Evolutionary conservation across 2,888 invertebrate genomes (phyloP).

Genomic region (Ormyrus nitidulus): DNA sequence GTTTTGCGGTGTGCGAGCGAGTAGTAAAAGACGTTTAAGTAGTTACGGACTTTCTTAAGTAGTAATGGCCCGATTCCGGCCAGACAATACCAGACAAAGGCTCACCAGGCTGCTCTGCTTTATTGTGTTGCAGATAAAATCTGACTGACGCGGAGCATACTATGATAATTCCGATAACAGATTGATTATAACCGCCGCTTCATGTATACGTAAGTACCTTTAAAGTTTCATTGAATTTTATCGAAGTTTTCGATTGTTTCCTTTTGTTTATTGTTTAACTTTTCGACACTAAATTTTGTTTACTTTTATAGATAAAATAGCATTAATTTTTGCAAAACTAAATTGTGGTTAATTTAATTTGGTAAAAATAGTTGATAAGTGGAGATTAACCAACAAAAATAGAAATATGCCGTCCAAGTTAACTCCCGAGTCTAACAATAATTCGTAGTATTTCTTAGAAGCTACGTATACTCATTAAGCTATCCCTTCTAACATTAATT

Average conservation of each 20-base stretch:
- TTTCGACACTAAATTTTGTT: background rate
- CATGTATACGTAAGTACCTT: slow-evolving; percentile 72
- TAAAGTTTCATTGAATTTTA: no score
- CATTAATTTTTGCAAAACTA: background rate
- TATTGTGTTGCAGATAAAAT: slow-evolving; percentile 65
- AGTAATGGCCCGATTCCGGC: background rate
- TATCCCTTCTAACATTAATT: no score
- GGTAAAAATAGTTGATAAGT: background rate
- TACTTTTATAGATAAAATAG: background rate
- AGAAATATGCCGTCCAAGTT: background rate
- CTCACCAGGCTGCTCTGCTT: background rate
- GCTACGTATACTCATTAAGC: no score
- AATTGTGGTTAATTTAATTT: background rate
- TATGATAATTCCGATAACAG: slow-evolving; percentile 73
- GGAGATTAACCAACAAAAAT: background rate
- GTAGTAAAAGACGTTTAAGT: background rate
- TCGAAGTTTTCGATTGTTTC: background rate
- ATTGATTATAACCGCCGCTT: slow-evolving; percentile 74
- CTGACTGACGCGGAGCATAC: slow-evolving; percentile 69
- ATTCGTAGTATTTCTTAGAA: no score
- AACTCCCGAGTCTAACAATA: no score
- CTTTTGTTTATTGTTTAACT: background rate
- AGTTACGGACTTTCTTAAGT: slow-evolving; percentile 4
- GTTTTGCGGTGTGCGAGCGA: background rate
- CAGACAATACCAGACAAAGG: background rate